Conservation (phyloP, 2,113 vertebrate species). For the Aldabrachelys gigantea region DNA sequence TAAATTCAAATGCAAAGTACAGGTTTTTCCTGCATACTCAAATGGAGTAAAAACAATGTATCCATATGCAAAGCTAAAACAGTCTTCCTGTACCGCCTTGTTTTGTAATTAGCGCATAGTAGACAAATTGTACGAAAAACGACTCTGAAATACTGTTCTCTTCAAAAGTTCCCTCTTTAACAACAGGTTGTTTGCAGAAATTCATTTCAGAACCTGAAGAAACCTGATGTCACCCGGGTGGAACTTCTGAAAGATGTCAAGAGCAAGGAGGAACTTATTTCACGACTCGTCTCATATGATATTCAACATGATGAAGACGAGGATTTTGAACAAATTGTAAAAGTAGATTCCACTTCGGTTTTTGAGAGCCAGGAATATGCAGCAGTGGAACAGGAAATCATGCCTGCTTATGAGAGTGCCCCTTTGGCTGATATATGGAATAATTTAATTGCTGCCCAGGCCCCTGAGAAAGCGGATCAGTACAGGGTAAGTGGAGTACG, state of each 20-base stretch:
- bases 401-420: neutral
- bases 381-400: neutral
- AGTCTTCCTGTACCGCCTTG: neutral
- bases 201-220: constrained; percentile 68
- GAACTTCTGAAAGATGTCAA: constrained; percentile 71
- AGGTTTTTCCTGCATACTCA: neutral
- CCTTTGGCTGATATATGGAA: neutral
- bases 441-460: neutral
- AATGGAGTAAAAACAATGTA: neutral
- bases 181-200: constrained; percentile 63
- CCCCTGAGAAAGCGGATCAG: neutral
- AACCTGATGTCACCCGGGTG: constrained; percentile 66
- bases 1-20: neutral
- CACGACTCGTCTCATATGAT: constrained; percentile 64
- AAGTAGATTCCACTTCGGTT: neutral
- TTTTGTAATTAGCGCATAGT: neutral
- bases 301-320: neutral
- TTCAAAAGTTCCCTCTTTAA: neutral
- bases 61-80: neutral
- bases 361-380: neutral
- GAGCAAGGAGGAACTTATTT: constrained; percentile 55
- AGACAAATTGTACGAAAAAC: neutral
- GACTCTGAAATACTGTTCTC: neutral
- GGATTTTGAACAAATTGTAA: neutral
- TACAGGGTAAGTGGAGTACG: neutral